Conservation (phyloP, 2,888 invertebrate genomes). For the Erpobdella octoculata region DNA sequence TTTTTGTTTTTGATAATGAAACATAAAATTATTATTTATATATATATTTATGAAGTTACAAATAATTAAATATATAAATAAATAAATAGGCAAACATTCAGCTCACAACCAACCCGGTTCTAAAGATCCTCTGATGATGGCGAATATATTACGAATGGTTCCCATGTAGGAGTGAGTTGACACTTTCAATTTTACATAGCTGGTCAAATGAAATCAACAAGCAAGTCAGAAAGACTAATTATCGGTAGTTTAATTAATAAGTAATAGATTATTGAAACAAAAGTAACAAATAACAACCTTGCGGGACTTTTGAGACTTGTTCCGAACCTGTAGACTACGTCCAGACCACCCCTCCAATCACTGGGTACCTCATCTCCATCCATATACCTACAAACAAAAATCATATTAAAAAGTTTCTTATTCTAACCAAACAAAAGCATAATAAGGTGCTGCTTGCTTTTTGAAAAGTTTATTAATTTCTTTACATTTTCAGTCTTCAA, state of each 20-base stretch:
- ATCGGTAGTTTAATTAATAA: background rate
- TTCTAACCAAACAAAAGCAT: no score
- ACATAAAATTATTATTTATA: no score
- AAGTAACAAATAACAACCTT: background rate
- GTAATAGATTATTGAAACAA: background rate
- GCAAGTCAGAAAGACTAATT: background rate
- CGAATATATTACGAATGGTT: slow-evolving; percentile 46
- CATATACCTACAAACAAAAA: slow-evolving; percentile 41
- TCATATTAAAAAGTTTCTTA: no score
- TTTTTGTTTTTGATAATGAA: no score
- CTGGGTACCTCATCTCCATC: slow-evolving; percentile 42
- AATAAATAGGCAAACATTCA: no score
- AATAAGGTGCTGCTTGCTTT: no score
- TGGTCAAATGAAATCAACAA: background rate
- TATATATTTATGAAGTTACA: no score
- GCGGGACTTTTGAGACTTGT: slow-evolving; percentile 40
- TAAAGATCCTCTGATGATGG: slow-evolving; percentile 44
- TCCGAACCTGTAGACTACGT: slow-evolving; percentile 45
- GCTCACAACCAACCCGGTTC: slow-evolving; percentile 43
- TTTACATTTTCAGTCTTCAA: no score
- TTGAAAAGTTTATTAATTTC: no score
- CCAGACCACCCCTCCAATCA: slow-evolving; percentile 46
- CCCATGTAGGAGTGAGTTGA: slow-evolving; percentile 23
- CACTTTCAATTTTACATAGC: slow-evolving; percentile 14
- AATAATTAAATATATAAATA: no score